phyloP scores from a whole-genome alignment of 1,140 invertebrate species.

The Phthorimaea operculella region DNA sequence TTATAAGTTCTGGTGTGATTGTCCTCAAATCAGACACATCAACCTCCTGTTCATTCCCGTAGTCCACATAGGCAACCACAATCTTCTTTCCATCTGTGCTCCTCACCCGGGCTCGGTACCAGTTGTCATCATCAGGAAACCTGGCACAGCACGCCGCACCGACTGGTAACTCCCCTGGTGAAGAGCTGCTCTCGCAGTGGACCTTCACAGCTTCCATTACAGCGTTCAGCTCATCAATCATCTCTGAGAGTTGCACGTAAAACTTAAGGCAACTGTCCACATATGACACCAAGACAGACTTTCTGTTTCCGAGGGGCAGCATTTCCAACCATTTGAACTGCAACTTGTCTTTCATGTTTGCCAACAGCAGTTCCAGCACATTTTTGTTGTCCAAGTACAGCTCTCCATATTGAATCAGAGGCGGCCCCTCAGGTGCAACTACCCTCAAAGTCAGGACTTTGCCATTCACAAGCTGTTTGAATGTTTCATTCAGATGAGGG shows the following conservation, averaged over 20 bases:
- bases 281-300: constrained; percentile 74
- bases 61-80: constrained; percentile 79
- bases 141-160: constrained; percentile 79
- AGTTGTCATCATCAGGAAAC: constrained; percentile 75
- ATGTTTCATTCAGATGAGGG: constrained; percentile 75
- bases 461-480: constrained; percentile 73
- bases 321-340: constrained; percentile 64
- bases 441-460: constrained; percentile 73
- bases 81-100: constrained; percentile 56
- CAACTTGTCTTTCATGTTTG: constrained; percentile 56
- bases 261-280: constrained; percentile 78
- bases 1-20: constrained; percentile 74
- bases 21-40: constrained; percentile 68
- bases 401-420: constrained; percentile 78
- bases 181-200: constrained; percentile 50
- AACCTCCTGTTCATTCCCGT: constrained; percentile 80
- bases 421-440: constrained; percentile 72
- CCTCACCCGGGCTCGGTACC: constrained; percentile 77
- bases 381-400: constrained; percentile 70
- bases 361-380: constrained; percentile 66
- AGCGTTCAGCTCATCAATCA: constrained; percentile 67
- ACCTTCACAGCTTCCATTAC: constrained; percentile 67
- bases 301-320: constrained; percentile 59
- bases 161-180: constrained; percentile 63
- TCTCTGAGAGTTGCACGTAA: constrained; percentile 75